A percentile compares a stretch with the other conserved stretches of the same genome.
Evolutionary conservation across 2,888 invertebrate species (phyloP).

Genomic region (Clostera curtula): DNA sequence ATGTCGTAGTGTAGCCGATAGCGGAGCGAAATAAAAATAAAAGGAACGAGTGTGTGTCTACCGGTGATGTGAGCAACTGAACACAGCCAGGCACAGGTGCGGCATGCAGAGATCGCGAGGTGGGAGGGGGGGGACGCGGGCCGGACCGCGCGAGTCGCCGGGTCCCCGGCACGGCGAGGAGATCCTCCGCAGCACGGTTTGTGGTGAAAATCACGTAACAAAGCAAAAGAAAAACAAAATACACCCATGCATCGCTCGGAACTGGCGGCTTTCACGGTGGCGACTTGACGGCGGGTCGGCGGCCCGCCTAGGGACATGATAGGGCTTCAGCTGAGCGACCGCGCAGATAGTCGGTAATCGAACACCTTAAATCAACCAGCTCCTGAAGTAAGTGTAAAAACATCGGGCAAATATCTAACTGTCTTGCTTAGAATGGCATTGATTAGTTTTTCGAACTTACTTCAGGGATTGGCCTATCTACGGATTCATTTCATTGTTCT

Average conservation of each 20-base stretch:
- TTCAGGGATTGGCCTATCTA: too few species aligned
- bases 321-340: too few species aligned
- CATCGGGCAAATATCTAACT: too few species aligned
- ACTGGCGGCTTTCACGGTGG: too few species aligned
- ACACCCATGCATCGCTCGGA: constrained; percentile 65
- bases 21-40: constrained; percentile 67
- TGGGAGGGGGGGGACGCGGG: constrained; percentile 62
- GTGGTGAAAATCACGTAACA: constrained; percentile 64
- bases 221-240: constrained; percentile 73
- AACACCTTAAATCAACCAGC: too few species aligned
- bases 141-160: constrained; percentile 38
- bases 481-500: too few species aligned
- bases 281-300: too few species aligned
- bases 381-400: too few species aligned
- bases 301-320: too few species aligned
- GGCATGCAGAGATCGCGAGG: constrained; percentile 66
- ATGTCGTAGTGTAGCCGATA: constrained; percentile 64
- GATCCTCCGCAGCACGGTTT: constrained; percentile 57
- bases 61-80: constrained; percentile 74
- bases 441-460: too few species aligned
- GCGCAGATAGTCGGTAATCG: too few species aligned
- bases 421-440: too few species aligned
- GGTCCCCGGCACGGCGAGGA: constrained; percentile 35
- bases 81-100: constrained; percentile 75
- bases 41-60: constrained; percentile 69